These are phyloP conservation scores for Drosophila buzzatii DNA, from an alignment of 2,888 invertebrate genomes.

Conservation along the genomic window DNA sequence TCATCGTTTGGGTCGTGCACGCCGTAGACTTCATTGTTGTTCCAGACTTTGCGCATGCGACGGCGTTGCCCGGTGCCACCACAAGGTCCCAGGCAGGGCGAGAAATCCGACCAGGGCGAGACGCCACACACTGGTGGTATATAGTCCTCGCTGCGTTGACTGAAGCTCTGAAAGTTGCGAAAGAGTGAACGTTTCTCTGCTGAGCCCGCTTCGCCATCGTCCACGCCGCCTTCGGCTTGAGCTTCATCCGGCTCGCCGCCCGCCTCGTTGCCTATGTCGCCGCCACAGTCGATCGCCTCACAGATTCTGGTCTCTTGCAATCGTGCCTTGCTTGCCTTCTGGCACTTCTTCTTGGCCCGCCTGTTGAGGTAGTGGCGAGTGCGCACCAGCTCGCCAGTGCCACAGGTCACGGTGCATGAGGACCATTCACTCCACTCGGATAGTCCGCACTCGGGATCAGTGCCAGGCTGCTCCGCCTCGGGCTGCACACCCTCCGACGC, in stretches of 20 bases:
- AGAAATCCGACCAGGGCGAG: conserved; percentile 92
- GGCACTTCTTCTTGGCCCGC: conserved; percentile 89
- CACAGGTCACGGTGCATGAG: conserved; percentile 91
- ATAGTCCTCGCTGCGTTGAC: conserved; percentile 79
- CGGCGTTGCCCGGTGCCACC: conserved; percentile 89
- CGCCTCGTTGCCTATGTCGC: conserved; percentile 73
- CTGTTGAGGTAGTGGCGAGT: conserved; percentile 88
- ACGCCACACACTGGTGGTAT: conserved; percentile 87
- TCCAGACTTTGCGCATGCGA: conserved; percentile 85
- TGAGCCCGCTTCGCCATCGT: conserved; percentile 44
- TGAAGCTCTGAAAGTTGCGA: conserved; percentile 77
- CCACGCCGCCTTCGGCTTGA: conserved; percentile 39
- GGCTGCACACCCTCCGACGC: conserved; percentile 52
- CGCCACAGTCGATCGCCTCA: conserved; percentile 83
- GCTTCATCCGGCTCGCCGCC: conserved; percentile 38
- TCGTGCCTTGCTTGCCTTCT: conserved; percentile 82
- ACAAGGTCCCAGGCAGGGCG: conserved; percentile 92
- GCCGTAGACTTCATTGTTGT: conserved; percentile 82
- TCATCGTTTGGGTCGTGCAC: conserved; percentile 68
- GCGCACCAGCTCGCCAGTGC: conserved; percentile 89
- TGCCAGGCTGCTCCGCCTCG: conserved; percentile 44
- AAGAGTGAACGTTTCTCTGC: conserved; percentile 72
- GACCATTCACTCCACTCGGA: conserved; percentile 93
- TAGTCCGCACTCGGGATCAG: conserved; percentile 88
- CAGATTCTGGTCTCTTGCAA: conserved; percentile 86